Evolutionary conservation across 2,113 vertebrate species (phyloP), one percentile per base, ranked within the genome.

Genomic region (Corythaeola cristata): DNA sequence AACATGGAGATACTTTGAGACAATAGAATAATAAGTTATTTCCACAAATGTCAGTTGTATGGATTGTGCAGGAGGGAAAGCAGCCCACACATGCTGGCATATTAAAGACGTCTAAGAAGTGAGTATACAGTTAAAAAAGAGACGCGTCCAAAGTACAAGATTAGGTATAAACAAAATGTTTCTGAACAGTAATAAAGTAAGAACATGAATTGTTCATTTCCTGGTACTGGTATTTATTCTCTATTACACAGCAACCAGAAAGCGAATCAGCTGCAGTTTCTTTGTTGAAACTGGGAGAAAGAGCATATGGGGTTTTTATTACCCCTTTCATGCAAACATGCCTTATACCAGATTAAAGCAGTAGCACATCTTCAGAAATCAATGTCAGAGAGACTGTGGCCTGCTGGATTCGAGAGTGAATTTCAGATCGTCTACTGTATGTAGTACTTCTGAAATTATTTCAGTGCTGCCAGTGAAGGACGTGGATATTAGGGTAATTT

Each of bases 1-100:
- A 96, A 39, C 41, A 53, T 18, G n/a, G 41, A 60, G 30, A 33
- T 77, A 9, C 35, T 68, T 79, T 27, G 44, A 78, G 60, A 87
- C 80, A 93, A 88, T 81, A 64, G 62, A 56, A 64, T 32, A 68
- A 58, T 93, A 15, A 73, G 92, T 95, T 93, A 72, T 94, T 88
- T 91, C 85, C 59, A 81, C 35, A 69, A 4, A 32, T 85, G 12
- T 53, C 22, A 30, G 22, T 77, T 92, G 47, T 56, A 32, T 72
- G 53, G 66, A 64, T 92, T 76, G 80, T 78, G 56, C 32, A 49
- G 67, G 59, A 73, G 32, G 55, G 47, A 88, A 90, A 47, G 37
- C 73, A 94, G 73, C 62, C 66, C 84, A 90, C 32, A 47, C 20
- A 62, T 56, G 52, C 32, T 68, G 58, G 62, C n/a, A 41, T 86